phyloP scores from a whole-genome alignment of 2,888 invertebrate genomes.

The Peribatodes rhomboidaria region DNA sequence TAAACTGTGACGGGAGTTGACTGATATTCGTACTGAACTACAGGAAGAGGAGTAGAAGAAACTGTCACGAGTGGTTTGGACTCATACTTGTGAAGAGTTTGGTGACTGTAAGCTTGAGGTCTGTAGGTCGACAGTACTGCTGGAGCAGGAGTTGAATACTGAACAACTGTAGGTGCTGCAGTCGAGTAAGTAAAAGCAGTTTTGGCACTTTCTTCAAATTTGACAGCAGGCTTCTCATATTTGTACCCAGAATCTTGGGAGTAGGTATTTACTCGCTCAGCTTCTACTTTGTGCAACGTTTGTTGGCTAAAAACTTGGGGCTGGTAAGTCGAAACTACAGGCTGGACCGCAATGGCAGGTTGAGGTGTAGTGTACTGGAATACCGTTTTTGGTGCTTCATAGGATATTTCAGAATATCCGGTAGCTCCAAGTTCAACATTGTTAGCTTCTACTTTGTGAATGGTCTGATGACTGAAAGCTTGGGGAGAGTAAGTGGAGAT shows the following conservation, averaged over 20 bases:
- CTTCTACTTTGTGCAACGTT: slow-evolving; percentile 71
- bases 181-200: slow-evolving; percentile 63
- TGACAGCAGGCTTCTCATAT: slow-evolving; percentile 63
- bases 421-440: slow-evolving; percentile 52
- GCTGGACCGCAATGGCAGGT: slow-evolving; percentile 60
- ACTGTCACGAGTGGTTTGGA: slow-evolving; percentile 62
- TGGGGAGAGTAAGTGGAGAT: slow-evolving; percentile 64
- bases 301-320: slow-evolving; percentile 69
- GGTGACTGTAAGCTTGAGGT: slow-evolving; percentile 65
- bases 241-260: slow-evolving; percentile 63
- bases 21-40: slow-evolving; percentile 66
- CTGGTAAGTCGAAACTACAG: slow-evolving; percentile 65
- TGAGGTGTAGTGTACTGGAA: slow-evolving; percentile 64
- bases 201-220: slow-evolving; percentile 62
- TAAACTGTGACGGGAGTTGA: slow-evolving; percentile 73
- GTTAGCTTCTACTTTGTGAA: slow-evolving; percentile 64
- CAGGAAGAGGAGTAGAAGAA: slow-evolving; percentile 67
- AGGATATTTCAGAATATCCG: slow-evolving; percentile 53
- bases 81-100: slow-evolving; percentile 68
- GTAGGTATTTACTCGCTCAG: slow-evolving; percentile 61
- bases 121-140: slow-evolving; percentile 56
- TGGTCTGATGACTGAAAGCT: slow-evolving; percentile 70
- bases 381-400: slow-evolving; percentile 55
- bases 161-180: slow-evolving; percentile 58
- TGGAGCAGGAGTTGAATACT: slow-evolving; percentile 41